Evolutionary conservation across 2,797 vertebrate genomes (phyloP).

Genomic region (Rhyacichthys aspro): DNA sequence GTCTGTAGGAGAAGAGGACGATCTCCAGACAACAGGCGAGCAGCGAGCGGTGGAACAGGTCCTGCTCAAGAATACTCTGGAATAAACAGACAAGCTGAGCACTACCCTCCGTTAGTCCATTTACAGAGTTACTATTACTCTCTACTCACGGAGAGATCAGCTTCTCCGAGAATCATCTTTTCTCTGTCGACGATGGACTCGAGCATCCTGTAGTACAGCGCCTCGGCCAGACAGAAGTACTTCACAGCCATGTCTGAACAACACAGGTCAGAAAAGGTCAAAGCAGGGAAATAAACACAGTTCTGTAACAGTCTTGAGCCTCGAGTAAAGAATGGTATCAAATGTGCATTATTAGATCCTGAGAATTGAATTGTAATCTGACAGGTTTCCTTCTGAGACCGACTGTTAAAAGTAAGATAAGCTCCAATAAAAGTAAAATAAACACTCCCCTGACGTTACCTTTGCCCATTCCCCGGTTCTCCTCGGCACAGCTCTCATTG

Average conservation of each 20-base stretch:
- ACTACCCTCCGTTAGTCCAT: too few relatives aligned
- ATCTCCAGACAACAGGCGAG: conserved; percentile 92
- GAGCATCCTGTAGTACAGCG: conserved; percentile 92
- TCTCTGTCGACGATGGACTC: conserved; percentile 91
- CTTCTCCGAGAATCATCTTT: conserved; percentile 87
- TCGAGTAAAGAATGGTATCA: too few relatives aligned
- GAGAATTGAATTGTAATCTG: too few relatives aligned
- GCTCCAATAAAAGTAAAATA: too few relatives aligned
- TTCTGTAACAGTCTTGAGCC: too few relatives aligned
- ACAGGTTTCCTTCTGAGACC: too few relatives aligned
- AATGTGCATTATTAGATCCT: too few relatives aligned
- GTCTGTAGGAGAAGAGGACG: conserved; percentile 89
- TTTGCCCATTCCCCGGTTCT: conserved; percentile 79
- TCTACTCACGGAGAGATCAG: conserved; percentile 89
- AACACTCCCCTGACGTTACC: conserved; percentile 67
- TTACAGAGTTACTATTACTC: not conserved
- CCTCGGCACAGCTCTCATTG: conserved; percentile 70
- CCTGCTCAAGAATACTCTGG: conserved; percentile 90
- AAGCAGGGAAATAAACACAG: too few relatives aligned
- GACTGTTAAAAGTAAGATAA: too few relatives aligned
- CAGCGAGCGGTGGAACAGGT: conserved; percentile 91
- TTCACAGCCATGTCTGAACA: conserved; percentile 85
- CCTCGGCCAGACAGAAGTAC: conserved; percentile 88
- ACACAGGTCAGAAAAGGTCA: too few relatives aligned
- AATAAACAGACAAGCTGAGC: not conserved